Evolutionary conservation across 2,888 invertebrate genomes (phyloP).

Genomic region (Chrysolina oricalcia): DNA sequence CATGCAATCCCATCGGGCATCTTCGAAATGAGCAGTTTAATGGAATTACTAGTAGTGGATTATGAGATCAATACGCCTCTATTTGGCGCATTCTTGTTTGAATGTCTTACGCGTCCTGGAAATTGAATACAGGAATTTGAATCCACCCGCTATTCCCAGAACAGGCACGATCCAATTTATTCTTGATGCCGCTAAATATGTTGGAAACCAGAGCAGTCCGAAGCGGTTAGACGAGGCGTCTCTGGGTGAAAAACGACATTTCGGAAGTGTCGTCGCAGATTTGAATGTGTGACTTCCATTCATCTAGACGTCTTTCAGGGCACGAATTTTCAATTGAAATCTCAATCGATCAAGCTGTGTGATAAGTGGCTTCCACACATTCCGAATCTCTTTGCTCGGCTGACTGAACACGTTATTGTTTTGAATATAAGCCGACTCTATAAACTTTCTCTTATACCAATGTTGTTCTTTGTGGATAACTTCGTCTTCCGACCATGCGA

Average conservation of each 20-base stretch:
- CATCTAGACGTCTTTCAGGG: too few relatives aligned
- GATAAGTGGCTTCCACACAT: too few relatives aligned
- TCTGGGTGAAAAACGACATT: not conserved
- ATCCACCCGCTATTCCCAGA: conserved; percentile 15
- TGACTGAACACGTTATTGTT: too few relatives aligned
- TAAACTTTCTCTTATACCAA: too few relatives aligned
- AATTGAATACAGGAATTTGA: conserved; percentile 23
- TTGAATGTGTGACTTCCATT: too few relatives aligned
- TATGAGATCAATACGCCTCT: not conserved
- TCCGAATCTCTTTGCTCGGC: too few relatives aligned
- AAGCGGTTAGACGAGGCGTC: not conserved
- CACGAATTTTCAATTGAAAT: too few relatives aligned
- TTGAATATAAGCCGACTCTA: too few relatives aligned
- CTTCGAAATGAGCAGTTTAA: not conserved
- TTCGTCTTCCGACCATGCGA: too few relatives aligned
- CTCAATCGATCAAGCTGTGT: too few relatives aligned
- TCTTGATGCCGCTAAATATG: conserved; percentile 12
- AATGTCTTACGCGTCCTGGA: conserved; percentile 6
- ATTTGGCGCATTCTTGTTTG: conserved; percentile 21
- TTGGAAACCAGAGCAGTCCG: conserved; percentile 4
- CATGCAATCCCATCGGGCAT: too few relatives aligned
- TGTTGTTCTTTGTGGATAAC: too few relatives aligned
- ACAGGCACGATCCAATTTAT: conserved; percentile 25
- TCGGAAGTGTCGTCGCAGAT: not conserved
- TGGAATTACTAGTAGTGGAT: not conserved